Evolutionary conservation across 2,113 vertebrate genomes (phyloP), one percentile per base, ranked within the genome.

Genomic region (Ginglymostoma cirratum): DNA sequence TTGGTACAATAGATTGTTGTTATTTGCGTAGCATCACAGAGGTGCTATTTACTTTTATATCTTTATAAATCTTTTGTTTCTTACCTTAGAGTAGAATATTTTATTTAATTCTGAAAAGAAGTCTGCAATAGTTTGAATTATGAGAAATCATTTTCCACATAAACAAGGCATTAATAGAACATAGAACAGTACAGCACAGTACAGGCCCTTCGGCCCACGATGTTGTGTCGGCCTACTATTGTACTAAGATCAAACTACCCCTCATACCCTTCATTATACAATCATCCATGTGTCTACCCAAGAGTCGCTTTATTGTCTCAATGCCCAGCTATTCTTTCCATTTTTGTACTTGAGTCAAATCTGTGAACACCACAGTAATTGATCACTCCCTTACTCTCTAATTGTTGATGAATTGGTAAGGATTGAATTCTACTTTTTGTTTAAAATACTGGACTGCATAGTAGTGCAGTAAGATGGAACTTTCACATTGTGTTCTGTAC

Each of bases 321-420:
- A 70, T 70, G 42, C 70, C 93, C 45, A 21, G 12, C 65, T 24
- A 21, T 24, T 24, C 93, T 48, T 48, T 42, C 93, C 15, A 70
- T 70, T 70, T 70, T 70, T 89, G 30, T 48, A 55, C 27, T 7
- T 87, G 45, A 55, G 86, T 89, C 48, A 7, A 0, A 70, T 94
- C 38, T 94, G 66, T 15, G 67, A 67, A 45, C 38, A 69, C 69
- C 21, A 23, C n/a, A 30, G 38, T 94, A 38, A 94, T 17, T 70
- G 8, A 94, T 70, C 93, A 70, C 12, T 94, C 55, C 23, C 86
- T 89, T 89, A 48, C 14, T 55, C 48, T 30, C 86, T 65, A 14
- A 90, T 90, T 90, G 52, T 55, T 90, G 52, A 90, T 90, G 30
- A n/a, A 65, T 65, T 90, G 55, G 87, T 90, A 65, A 30, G 55